Base-by-base conservation (phyloP, 2,888 invertebrate genomes). In the Lysandra coridon region DNA sequence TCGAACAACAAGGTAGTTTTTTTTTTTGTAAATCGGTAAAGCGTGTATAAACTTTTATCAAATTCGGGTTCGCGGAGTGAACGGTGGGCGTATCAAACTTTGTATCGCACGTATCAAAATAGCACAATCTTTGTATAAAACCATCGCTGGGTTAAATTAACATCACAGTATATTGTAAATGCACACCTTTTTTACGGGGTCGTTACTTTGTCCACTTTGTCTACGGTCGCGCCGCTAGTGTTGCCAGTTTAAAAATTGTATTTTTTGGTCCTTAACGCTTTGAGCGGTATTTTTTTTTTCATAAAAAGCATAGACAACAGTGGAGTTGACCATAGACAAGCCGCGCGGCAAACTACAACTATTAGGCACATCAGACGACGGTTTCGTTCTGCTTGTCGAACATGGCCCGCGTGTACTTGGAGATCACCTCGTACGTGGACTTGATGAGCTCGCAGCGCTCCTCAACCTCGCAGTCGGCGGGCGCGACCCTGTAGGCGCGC, bases 401-500 rank as follows among this genome's bases (percentile, higher is more conserved):
- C 91, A 94, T 92, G 44, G 93, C 93, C 82, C 94, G 87, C 76
- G 94, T 93, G 83, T 94, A 94, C 84, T 93, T 94, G 80, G 92
- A 87, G 80, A 94, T 93, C 33, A 88, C 94, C 30, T 94, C 94
- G 84, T 94, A 94, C 76, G 94, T 94, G 44, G 91, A 90, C 84
- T 93, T 93, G 53, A 94, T 90, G 49, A 94, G 86, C 80, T 94
- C 94, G 84, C 94, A 94, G 12, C 92, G 86, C 78, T 92, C 92
- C 80, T 91, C 94, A 64, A 91, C 88, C 78, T 93, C 92, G 80
- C 87, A 87, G 30, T 92, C 92, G 3, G 86, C 82, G 17, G 93
- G 93, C 79, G 92, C 93, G 80, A 93, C 93, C 82, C 87, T 88
- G 82, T 94, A 92, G 80, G 88, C 83, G 14, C 92, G 91, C 81